These are phyloP conservation scores for Aradus depressus DNA, from an alignment of 2,888 invertebrate species.

Conservation along the genomic window DNA sequence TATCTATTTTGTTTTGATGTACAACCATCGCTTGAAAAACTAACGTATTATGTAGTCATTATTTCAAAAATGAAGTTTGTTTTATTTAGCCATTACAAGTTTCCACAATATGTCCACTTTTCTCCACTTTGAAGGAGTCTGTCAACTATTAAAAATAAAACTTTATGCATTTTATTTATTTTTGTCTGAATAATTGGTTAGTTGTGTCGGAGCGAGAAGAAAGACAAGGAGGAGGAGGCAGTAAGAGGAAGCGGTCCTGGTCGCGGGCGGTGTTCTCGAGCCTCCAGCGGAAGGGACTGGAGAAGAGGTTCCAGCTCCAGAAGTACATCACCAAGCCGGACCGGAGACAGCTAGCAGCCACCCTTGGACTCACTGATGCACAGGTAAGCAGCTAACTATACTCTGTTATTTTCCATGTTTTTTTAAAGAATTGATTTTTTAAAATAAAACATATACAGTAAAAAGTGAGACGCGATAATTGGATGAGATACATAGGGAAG, in stretches of 20 bases:
- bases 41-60: neutral
- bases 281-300: constrained; percentile 84
- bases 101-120: too few species aligned
- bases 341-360: constrained; percentile 78
- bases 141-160: neutral
- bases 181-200: neutral
- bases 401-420: neutral
- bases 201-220: constrained; percentile 23
- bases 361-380: constrained; percentile 84
- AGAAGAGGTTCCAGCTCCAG: constrained; percentile 82
- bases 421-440: neutral
- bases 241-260: constrained; percentile 87
- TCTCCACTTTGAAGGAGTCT: neutral
- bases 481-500: neutral
- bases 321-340: constrained; percentile 95
- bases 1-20: neutral
- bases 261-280: constrained; percentile 91
- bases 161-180: neutral
- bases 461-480: too few species aligned
- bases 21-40: too few species aligned
- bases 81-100: too few species aligned
- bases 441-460: neutral
- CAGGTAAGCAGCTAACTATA: constrained; percentile 55
- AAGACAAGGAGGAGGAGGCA: constrained; percentile 19
- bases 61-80: too few species aligned